Percentiles rank a stretch among this genome's conserved stretches.
Conservation (phyloP, 2,888 invertebrate species). For the Leucozona laternaria region DNA sequence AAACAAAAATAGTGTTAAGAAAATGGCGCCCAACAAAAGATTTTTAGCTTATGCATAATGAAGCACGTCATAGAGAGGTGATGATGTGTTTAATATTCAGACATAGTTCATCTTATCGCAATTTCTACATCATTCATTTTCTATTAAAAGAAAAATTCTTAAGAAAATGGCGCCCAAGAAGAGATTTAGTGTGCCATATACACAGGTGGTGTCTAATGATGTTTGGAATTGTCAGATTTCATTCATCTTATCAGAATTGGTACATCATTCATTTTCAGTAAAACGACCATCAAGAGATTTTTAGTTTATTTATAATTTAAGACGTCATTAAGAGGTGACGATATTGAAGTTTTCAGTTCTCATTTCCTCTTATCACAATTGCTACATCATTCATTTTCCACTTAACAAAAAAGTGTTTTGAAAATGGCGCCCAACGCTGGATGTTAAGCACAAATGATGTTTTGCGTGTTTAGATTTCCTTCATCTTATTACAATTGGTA, state of each 20-base stretch:
- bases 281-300: not conserved
- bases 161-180: not conserved
- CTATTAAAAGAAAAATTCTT: not conserved
- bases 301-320: too few relatives aligned
- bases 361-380: not conserved
- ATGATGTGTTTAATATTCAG: too few relatives aligned
- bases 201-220: not conserved
- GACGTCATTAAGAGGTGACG: too few relatives aligned
- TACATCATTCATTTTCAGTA: not conserved
- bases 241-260: not conserved
- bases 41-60: not conserved
- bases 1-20: not conserved
- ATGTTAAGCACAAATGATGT: too few relatives aligned
- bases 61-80: too few relatives aligned
- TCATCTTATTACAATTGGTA: too few relatives aligned
- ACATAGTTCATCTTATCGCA: too few relatives aligned
- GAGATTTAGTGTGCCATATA: not conserved
- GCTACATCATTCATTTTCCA: not conserved
- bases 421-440: not conserved
- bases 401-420: not conserved
- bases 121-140: too few relatives aligned
- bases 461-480: too few relatives aligned
- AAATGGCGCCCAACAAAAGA: not conserved
- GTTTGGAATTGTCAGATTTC: not conserved
- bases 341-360: too few relatives aligned